Evolutionary conservation across 2,113 vertebrate genomes (phyloP).

Genomic region (Zosterops borbonicus): DNA sequence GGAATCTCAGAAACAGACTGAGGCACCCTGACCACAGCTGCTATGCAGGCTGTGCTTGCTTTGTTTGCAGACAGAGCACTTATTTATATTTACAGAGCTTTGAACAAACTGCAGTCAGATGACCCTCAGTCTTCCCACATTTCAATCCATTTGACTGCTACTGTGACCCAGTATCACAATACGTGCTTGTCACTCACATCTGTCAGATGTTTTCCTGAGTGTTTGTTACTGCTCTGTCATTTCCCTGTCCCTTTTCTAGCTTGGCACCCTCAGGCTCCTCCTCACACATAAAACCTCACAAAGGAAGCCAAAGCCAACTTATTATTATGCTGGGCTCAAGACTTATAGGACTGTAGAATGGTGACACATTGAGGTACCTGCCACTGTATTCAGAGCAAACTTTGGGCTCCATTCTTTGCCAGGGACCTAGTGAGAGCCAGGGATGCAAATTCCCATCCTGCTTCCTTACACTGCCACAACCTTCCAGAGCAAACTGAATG

Average conservation of each 20-base stretch:
- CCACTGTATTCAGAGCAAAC: background rate
- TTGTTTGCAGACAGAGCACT: constrained; percentile 23
- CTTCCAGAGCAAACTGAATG: background rate
- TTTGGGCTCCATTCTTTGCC: background rate
- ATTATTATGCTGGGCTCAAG: background rate
- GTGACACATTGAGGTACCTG: background rate
- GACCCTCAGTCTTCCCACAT: background rate
- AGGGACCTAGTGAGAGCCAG: background rate
- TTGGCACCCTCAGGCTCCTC: background rate
- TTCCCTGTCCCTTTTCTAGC: background rate
- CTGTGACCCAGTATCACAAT: background rate
- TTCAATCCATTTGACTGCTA: background rate
- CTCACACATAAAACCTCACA: background rate
- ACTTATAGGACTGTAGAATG: background rate
- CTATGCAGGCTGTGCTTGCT: background rate
- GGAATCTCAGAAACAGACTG: background rate
- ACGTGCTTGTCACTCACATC: background rate
- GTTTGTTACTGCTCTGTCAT: background rate
- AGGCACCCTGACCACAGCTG: background rate
- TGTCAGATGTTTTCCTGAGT: background rate
- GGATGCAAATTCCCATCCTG: background rate
- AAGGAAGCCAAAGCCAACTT: background rate
- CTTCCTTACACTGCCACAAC: background rate
- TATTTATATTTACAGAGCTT: constrained; percentile 8
- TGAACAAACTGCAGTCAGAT: background rate